Percentiles rank a stretch among this genome's conserved stretches.
phyloP scores from a whole-genome alignment of 1,140 invertebrate species.

The Copidosoma floridanum region DNA sequence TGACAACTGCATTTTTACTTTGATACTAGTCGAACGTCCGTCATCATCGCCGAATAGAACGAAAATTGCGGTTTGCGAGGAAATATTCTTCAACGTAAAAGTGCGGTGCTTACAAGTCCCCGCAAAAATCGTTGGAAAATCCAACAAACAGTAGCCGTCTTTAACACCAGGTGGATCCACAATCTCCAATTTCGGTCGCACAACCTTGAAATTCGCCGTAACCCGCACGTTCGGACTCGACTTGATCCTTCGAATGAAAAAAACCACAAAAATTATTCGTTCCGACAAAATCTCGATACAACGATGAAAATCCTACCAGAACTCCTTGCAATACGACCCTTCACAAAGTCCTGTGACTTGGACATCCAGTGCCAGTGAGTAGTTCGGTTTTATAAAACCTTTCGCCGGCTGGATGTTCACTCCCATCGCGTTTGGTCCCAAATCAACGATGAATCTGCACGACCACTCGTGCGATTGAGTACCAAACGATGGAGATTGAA shows the following conservation, averaged over 20 bases:
- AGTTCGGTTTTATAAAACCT: conserved; percentile 35
- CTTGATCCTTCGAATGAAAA: conserved; percentile 34
- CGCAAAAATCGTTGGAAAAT: conserved; percentile 37
- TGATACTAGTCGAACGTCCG: too few relatives aligned
- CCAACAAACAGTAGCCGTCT: too few relatives aligned
- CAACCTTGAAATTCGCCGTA: conserved; percentile 34
- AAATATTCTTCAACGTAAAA: conserved; percentile 37
- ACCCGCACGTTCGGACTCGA: conserved; percentile 38
- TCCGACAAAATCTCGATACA: too few relatives aligned
- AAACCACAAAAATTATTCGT: neutral
- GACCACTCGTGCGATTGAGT: neutral
- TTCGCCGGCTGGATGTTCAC: conserved; percentile 37
- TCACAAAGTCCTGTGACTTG: conserved; percentile 34
- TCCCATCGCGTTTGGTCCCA: conserved; percentile 35
- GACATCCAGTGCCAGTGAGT: conserved; percentile 28
- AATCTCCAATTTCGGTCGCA: conserved; percentile 34
- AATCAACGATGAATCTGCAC: conserved; percentile 40
- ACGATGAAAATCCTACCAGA: conserved; percentile 47
- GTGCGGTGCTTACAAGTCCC: conserved; percentile 32
- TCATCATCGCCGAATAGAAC: conserved; percentile 38
- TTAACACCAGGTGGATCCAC: conserved; percentile 37
- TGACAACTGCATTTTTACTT: too few relatives aligned
- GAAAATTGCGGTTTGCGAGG: conserved; percentile 34
- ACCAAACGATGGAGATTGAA: too few relatives aligned
- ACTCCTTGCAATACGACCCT: conserved; percentile 39